These are phyloP conservation scores for Siderastrea siderea DNA, from an alignment of 92 coral and sea anemone species.

Conservation along the genomic window DNA sequence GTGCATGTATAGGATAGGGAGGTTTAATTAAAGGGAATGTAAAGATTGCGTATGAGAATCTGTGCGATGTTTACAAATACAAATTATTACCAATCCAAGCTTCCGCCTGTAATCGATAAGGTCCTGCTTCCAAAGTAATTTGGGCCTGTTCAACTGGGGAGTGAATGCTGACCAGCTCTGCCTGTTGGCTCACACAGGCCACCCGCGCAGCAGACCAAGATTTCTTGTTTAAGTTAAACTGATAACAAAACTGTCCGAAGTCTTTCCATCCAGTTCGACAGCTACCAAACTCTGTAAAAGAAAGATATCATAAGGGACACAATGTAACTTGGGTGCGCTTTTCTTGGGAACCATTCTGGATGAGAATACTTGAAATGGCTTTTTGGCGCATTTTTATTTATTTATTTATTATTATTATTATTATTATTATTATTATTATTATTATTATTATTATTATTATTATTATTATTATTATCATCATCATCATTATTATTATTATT, in stretches of 20 bases:
- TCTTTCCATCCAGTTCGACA: constrained; percentile 92
- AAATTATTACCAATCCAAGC: constrained; percentile 92
- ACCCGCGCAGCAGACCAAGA: constrained; percentile 70
- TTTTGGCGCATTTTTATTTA: too few relatives aligned
- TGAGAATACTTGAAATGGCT: too few relatives aligned
- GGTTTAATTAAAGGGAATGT: too few relatives aligned
- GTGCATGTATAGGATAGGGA: too few relatives aligned
- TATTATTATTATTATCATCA: too few relatives aligned
- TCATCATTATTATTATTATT: too few relatives aligned
- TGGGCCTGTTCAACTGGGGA: constrained; percentile 95
- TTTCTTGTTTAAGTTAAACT: constrained; percentile 72
- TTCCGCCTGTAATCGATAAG: constrained; percentile 51
- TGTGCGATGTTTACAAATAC: neutral
- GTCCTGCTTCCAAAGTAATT: constrained; percentile 78
- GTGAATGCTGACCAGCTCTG: constrained; percentile 86
- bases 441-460: too few relatives aligned
- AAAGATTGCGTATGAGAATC: neutral
- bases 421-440: too few relatives aligned
- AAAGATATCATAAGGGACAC: neutral
- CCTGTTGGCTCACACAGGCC: constrained; percentile 81
- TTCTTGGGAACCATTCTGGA: too few relatives aligned
- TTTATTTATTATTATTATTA: too few relatives aligned
- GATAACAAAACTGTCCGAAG: constrained; percentile 94
- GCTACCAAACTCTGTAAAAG: constrained; percentile 80
- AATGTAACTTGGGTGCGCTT: neutral